These are phyloP conservation scores for Ooceraea biroi DNA, from an alignment of 1,140 invertebrate genomes.

Conservation along the genomic window DNA sequence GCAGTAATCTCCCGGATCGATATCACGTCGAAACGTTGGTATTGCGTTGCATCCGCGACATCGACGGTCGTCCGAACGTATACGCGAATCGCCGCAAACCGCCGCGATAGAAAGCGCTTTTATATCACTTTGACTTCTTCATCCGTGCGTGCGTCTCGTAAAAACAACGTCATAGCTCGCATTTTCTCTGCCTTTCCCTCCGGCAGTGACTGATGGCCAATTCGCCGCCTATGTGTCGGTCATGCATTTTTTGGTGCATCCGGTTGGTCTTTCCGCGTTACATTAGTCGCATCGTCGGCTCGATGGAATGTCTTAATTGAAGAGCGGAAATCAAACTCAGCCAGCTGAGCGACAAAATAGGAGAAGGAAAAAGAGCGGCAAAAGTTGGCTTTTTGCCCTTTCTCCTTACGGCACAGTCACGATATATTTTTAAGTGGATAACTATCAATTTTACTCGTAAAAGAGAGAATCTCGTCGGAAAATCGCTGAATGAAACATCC, in stretches of 20 bases:
- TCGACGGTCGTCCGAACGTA: conserved; percentile 24
- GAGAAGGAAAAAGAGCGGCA: neutral
- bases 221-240: neutral
- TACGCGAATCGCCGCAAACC: conserved; percentile 39
- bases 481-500: conserved; percentile 57
- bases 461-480: conserved; percentile 51
- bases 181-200: neutral
- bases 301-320: conserved; percentile 32
- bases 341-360: neutral
- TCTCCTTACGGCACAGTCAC: neutral
- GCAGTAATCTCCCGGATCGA: conserved; percentile 53
- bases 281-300: neutral
- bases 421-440: conserved; percentile 36
- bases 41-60: conserved; percentile 9
- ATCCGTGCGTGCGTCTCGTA: conserved; percentile 8
- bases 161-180: neutral
- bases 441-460: conserved; percentile 39
- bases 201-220: neutral
- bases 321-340: conserved; percentile 3
- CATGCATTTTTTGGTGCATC: conserved; percentile 11
- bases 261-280: neutral
- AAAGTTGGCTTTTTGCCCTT: no score
- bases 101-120: conserved; percentile 26
- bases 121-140: neutral
- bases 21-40: conserved; percentile 59